phyloP scores from a whole-genome alignment of 2,888 invertebrate genomes.

The Parochlus steinenii region DNA sequence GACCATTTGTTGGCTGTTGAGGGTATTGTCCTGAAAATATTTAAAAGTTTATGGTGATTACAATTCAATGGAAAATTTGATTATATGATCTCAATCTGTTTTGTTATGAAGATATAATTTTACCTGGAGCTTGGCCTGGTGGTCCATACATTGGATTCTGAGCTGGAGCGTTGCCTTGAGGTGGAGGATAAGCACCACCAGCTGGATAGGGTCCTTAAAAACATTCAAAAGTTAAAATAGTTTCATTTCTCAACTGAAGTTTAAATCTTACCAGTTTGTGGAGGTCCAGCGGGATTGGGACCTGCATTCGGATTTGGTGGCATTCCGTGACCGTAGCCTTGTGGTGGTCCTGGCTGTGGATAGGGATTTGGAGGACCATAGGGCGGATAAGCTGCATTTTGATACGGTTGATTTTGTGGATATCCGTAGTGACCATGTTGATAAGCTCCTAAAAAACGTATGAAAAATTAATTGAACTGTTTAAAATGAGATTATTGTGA shows the following conservation, averaged over 20 bases:
- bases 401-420: slow-evolving; percentile 30
- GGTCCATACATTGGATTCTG: slow-evolving; percentile 7
- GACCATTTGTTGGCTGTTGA: background rate
- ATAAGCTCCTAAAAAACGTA: too few relatives aligned
- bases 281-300: slow-evolving; percentile 21
- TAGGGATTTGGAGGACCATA: slow-evolving; percentile 32
- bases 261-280: slow-evolving; percentile 21
- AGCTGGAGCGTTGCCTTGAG: background rate
- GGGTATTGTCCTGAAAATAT: background rate
- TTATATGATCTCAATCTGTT: too few relatives aligned
- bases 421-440: too few relatives aligned
- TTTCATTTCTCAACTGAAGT: too few relatives aligned
- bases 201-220: too few relatives aligned
- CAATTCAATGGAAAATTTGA: slow-evolving; percentile 1
- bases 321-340: slow-evolving; percentile 22
- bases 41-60: background rate
- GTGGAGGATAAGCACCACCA: background rate
- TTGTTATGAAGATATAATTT: too few relatives aligned
- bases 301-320: slow-evolving; percentile 33
- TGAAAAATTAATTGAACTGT: too few relatives aligned
- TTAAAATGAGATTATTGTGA: too few relatives aligned
- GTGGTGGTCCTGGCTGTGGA: slow-evolving; percentile 32
- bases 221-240: too few relatives aligned
- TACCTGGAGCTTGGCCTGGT: slow-evolving; percentile 8
- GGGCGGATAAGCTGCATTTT: slow-evolving; percentile 30